Percentiles rank a stretch among this genome's conserved stretches.
phyloP scores from a whole-genome alignment of 2,113 vertebrate species.

The Megaceryle torquata region DNA sequence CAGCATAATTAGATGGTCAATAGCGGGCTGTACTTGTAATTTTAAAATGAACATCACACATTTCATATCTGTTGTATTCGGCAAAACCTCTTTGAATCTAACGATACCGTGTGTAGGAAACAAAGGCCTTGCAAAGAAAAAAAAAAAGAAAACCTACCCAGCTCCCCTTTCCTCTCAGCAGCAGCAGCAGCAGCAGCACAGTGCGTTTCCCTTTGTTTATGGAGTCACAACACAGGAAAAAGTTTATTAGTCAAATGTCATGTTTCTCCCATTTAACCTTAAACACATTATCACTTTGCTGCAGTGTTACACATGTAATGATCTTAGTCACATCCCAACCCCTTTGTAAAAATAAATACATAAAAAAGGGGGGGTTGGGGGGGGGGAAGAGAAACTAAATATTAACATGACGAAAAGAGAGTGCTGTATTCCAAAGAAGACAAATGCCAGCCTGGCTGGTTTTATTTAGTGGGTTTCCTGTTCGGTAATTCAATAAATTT shows the following conservation, averaged over 20 bases:
- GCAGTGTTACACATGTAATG: constrained; percentile 26
- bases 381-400: not conserved
- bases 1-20: constrained; percentile 88
- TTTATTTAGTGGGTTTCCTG: constrained; percentile 71
- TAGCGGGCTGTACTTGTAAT: constrained; percentile 81
- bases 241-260: constrained; percentile 41
- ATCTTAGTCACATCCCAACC: constrained; percentile 44
- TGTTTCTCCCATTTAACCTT: constrained; percentile 56
- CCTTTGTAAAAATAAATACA: constrained; percentile 42
- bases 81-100: constrained; percentile 22
- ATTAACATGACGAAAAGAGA: constrained; percentile 37
- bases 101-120: not conserved
- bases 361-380: not conserved
- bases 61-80: constrained; percentile 68
- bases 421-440: constrained; percentile 27
- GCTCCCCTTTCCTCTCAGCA: constrained; percentile 25
- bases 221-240: constrained; percentile 59
- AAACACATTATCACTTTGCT: constrained; percentile 44
- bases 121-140: constrained; percentile 13
- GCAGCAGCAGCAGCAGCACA: not conserved
- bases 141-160: not conserved
- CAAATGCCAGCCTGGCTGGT: constrained; percentile 57
- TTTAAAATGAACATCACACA: constrained; percentile 80
- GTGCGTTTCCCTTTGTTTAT: constrained; percentile 55
- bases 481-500: constrained; percentile 65